Base-by-base conservation (phyloP, 2,888 invertebrate species). In the Drosophila multiciliata region DNA sequence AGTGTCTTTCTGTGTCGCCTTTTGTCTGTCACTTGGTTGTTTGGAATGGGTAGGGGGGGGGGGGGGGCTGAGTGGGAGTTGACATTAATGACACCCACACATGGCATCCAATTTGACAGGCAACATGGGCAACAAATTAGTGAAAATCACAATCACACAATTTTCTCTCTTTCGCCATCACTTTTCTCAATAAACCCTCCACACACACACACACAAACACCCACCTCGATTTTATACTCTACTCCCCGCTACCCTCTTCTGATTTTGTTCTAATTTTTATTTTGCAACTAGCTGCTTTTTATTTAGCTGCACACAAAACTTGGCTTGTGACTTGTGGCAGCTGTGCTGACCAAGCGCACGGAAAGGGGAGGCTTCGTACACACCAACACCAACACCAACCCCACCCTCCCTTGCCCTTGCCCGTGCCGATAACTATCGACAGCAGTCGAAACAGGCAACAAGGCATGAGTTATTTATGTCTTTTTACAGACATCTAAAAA, bases 1-100 rank as follows among this genome's bases (percentile, higher is more conserved):
- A 66, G 80, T 80, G 62, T 80, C 73, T 79, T 79, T 65, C 54
- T 54, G 64, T 69, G 69, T 66, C 64, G 71, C 64, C 66, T 78
- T 74, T 78, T 70, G 57, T 70, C 42, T 54, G 40, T 53, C 35
- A 48, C 48, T 40, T 33, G 26, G 23, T 6, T 23, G 50, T 36
- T 9, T 12, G 12, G 42, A 29, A 6, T 1, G 53, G 54, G 57
- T 61, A 15, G 40, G 15, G 12, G 32, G 5, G 6, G 12, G 52
- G 32, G 1, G 23, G 29, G 26, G 40, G 15, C 32, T 29, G 57
- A 8, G 9, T 7, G 38, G 55, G 38, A 45, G 72, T 66, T 89
- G 85, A 80, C 85, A 85, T 89, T 85, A 85, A 85, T 89, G 85
- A 87, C 85, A 82, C 88, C 73, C 88, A 86, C 87, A 86, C 89